Conservation (phyloP, 1,140 invertebrate species). For the Scaptodrosophila lebanonensis region DNA sequence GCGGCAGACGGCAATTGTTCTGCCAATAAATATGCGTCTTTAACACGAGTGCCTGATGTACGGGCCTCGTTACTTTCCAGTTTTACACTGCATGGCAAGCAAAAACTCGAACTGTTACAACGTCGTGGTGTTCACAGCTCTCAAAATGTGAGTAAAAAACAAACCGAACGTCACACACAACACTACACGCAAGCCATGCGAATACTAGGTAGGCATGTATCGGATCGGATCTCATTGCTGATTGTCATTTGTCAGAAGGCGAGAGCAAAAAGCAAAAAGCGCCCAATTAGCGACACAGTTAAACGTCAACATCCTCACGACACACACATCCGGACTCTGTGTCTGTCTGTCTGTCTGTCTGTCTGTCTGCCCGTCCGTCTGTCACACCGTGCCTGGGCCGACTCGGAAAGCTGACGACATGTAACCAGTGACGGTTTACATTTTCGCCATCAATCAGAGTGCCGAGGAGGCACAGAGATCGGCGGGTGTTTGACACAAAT, state of each 20-base stretch:
- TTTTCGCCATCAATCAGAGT: slow-evolving; percentile 57
- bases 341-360: neutral
- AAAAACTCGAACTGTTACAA: no score
- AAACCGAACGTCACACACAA: no score
- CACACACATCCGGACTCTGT: slow-evolving; percentile 53
- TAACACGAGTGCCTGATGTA: no score
- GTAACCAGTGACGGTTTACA: slow-evolving; percentile 66
- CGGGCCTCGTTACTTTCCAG: no score
- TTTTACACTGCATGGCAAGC: no score
- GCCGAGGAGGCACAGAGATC: slow-evolving; percentile 6
- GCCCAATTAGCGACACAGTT: slow-evolving; percentile 71
- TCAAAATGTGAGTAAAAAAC: no score
- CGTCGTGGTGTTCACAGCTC: no score
- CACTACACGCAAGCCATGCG: no score
- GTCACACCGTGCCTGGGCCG: neutral
- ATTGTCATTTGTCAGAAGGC: slow-evolving; percentile 63
- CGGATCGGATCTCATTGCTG: slow-evolving; percentile 33
- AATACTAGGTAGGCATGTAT: no score
- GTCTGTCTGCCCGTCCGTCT: neutral
- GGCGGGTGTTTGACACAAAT: slow-evolving; percentile 22
- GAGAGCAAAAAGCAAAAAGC: slow-evolving; percentile 42
- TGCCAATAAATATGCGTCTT: no score
- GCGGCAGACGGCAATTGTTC: no score
- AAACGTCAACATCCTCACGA: slow-evolving; percentile 73
- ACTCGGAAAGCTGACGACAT: slow-evolving; percentile 16